Base-by-base conservation (phyloP, 1,140 invertebrate species). In the Gryllus bimaculatus region DNA sequence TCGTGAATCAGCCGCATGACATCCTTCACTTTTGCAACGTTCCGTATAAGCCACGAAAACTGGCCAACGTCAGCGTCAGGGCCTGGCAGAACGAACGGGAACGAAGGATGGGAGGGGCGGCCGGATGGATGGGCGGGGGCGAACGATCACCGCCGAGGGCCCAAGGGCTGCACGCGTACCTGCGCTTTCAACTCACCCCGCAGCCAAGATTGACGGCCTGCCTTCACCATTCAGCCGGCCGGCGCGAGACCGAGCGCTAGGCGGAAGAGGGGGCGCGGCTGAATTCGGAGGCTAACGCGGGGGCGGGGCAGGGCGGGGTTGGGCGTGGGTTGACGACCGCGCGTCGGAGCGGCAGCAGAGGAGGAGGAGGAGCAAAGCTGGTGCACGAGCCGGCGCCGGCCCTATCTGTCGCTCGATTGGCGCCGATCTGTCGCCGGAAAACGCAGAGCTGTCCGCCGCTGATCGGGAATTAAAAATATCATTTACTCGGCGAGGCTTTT, bases 381-480 rank as follows among this genome's bases (percentile, higher is more conserved):
- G 26, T 18, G 10, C 54, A 66, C 54, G 10, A 10, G 18, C 54
- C 54, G 10, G 0, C 54, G 10, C 54, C 54, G 10, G 54, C 54
- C 54, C 54, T 10, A 66, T 66, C 54, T 18, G 54, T 66, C 54
- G 54, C 54, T 66, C 54, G 54, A 66, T 66, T 66, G 54, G 54
- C 54, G 54, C 18, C 54, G 54, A 66, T 66, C 10, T 66, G 54
- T 66, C 54, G 54, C 54, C 54, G 54, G 54, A 66, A 66, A 66
- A 66, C 54, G 54, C 54, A 66, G 54, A 10, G 54, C 54, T 66
- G 54, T 66, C 54, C 54, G 54, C 54, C 54, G 54, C 54, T 66
- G 54, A 66, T 66, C 54, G 54, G 54, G 54, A 66, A 66, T 66
- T 66, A 66, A 66, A 66, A 66, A 66, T 66, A 66, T 66, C 54